phyloP scores from a whole-genome alignment of 2,797 vertebrate genomes.

The Cephalopachus bancanus region DNA sequence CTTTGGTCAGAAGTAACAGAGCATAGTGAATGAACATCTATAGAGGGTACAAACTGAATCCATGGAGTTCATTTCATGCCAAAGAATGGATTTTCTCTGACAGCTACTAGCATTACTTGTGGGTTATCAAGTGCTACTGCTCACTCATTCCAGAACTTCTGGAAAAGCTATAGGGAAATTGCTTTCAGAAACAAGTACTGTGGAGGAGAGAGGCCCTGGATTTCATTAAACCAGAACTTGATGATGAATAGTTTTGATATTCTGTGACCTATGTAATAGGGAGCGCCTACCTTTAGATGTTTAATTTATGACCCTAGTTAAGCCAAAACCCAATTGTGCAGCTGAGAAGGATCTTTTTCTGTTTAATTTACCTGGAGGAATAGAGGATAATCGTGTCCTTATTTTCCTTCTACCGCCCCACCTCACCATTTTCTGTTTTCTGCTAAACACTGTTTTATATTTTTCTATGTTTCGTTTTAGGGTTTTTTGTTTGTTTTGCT shows the following conservation, averaged over 20 bases:
- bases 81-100: not conserved
- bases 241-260: not conserved
- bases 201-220: conserved; percentile 18
- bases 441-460: not conserved
- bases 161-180: conserved; percentile 56
- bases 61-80: not conserved
- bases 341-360: conserved; percentile 24
- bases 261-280: not conserved
- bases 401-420: not conserved
- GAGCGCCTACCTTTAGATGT: not conserved
- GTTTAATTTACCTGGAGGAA: not conserved
- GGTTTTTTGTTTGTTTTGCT: not conserved
- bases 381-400: conserved; percentile 28
- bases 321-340: not conserved
- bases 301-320: not conserved
- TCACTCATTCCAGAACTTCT: conserved; percentile 39
- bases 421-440: not conserved
- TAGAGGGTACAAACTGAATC: not conserved
- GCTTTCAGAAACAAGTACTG: conserved; percentile 48
- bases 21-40: not conserved
- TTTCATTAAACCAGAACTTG: conserved; percentile 30
- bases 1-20: not conserved
- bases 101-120: not conserved
- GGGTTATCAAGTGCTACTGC: conserved; percentile 38
- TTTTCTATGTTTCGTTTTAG: not conserved